Conservation (phyloP, 1,140 invertebrate genomes). For the Heterodera carotae region DNA sequence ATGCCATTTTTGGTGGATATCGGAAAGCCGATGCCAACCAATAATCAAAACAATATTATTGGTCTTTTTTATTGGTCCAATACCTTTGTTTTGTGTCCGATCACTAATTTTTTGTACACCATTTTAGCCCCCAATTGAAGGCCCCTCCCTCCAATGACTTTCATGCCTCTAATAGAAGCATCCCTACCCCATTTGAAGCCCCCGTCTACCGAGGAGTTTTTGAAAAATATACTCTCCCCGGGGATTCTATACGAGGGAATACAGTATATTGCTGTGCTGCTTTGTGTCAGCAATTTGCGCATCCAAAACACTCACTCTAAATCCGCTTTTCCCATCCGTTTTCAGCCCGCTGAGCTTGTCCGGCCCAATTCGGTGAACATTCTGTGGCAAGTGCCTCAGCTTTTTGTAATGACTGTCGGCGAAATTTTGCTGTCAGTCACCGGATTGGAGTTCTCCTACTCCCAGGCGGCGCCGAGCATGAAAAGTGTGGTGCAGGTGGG, state of each 20-base stretch:
- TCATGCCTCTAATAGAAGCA: constrained; percentile 1
- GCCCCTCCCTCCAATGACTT: too few species aligned
- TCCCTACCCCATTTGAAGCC: too few species aligned
- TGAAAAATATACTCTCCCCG: too few species aligned
- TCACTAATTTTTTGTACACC: too few species aligned
- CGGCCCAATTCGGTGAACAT: constrained; percentile 55
- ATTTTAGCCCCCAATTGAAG: too few species aligned
- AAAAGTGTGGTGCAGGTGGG: constrained; percentile 66
- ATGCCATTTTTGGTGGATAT: too few species aligned
- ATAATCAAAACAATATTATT: too few species aligned
- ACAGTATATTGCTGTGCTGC: not conserved
- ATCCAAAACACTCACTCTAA: constrained; percentile 31
- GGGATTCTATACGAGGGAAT: too few species aligned
- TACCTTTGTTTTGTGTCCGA: too few species aligned
- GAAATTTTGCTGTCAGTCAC: constrained; percentile 61
- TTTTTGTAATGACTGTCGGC: constrained; percentile 77
- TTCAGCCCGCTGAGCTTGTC: constrained; percentile 37
- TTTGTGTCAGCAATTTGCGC: not conserved
- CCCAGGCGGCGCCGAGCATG: constrained; percentile 62
- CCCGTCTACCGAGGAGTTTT: too few species aligned
- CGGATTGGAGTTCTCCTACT: constrained; percentile 63
- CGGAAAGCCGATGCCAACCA: too few species aligned
- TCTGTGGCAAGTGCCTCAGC: constrained; percentile 63
- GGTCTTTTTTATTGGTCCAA: too few species aligned
- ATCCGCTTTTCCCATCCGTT: not conserved